Base-by-base conservation (phyloP, 2,797 vertebrate species). In the Leucoraja ocellata region DNA sequence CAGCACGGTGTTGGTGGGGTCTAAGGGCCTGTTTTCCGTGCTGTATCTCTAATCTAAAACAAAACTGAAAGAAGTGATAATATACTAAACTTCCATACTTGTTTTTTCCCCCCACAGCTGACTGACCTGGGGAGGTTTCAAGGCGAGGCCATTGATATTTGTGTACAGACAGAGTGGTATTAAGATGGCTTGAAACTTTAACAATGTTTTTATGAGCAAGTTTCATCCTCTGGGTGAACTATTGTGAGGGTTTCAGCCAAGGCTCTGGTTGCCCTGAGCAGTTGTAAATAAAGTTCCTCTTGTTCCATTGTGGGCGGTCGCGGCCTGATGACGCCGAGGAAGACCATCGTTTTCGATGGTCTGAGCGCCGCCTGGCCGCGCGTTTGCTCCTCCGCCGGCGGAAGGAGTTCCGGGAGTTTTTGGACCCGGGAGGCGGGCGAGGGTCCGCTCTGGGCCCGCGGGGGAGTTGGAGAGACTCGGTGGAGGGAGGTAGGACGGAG, bases 321-420 rank as follows among this genome's bases (percentile, higher is more conserved):
- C 68, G 0, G 4, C 21, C 8, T 91, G 68, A 91, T 74, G 88
- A 91, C 36, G 65, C 25, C 0, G 5, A 0, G 1, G 9, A 94
- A 94, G 93, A 93, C 94, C 58, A 58, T 94, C 94, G 5, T 93
- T 93, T 93, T 13, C 4, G 25, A 94, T 93, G 81, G 94, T 94
- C 93, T 90, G 73, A 6, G 13, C 23, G 2, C 46, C 1, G 4
- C 61, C 23, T 10, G n/a, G 2, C 18, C 25, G 8, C 18, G 10
- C 32, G n/a, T 21, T 39, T 32, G 16, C 25, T 1, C 76, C 61
- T 93, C 76, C 93, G 74, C 46, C 25, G 36, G 0, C 1, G 14
- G 9, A 93, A 36, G 0, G 10, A 65, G 92, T 77, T 0, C 77
- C 14, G 0, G 0, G 58, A 10, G 16, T n/a, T 32, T 77, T 32